These are phyloP conservation scores for Tachypleus tridentatus DNA, from an alignment of 1,140 invertebrate genomes.

Conservation along the genomic window DNA sequence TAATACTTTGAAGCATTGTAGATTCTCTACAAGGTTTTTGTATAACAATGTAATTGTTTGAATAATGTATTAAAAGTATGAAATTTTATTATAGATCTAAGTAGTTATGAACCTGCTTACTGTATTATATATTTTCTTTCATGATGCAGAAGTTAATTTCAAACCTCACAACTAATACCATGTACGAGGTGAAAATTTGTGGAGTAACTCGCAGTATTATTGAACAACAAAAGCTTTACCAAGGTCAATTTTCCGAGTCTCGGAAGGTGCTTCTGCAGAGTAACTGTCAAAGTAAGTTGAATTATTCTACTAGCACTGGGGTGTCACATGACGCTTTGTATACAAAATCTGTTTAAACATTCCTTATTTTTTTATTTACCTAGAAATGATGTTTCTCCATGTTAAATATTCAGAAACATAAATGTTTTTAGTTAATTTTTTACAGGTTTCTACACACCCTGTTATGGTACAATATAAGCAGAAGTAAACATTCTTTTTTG, in stretches of 20 bases:
- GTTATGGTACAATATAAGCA: neutral
- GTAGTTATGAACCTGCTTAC: too few relatives aligned
- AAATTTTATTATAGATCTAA: too few relatives aligned
- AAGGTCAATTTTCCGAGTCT: conserved; percentile 50
- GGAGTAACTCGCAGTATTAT: conserved; percentile 55
- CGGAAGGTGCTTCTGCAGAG: conserved; percentile 49
- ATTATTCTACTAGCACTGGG: too few relatives aligned
- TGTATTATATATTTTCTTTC: neutral
- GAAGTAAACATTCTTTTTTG: neutral
- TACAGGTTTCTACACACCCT: too few relatives aligned
- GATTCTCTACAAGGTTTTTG: too few relatives aligned
- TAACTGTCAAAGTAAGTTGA: conserved; percentile 34
- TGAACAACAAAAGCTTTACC: conserved; percentile 44
- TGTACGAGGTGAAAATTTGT: conserved; percentile 59
- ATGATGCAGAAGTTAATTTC: conserved; percentile 47
- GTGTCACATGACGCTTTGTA: too few relatives aligned
- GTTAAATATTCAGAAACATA: too few relatives aligned
- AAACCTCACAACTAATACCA: conserved; percentile 56
- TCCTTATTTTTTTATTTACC: conserved; percentile 1
- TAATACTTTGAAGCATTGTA: too few relatives aligned
- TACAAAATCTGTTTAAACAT: neutral
- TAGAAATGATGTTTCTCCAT: neutral
- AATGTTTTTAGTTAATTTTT: too few relatives aligned
- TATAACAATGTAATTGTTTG: too few relatives aligned
- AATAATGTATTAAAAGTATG: too few relatives aligned